phyloP scores from a whole-genome alignment of 64 coral and sea anemone species.

The Montipora capricornis region DNA sequence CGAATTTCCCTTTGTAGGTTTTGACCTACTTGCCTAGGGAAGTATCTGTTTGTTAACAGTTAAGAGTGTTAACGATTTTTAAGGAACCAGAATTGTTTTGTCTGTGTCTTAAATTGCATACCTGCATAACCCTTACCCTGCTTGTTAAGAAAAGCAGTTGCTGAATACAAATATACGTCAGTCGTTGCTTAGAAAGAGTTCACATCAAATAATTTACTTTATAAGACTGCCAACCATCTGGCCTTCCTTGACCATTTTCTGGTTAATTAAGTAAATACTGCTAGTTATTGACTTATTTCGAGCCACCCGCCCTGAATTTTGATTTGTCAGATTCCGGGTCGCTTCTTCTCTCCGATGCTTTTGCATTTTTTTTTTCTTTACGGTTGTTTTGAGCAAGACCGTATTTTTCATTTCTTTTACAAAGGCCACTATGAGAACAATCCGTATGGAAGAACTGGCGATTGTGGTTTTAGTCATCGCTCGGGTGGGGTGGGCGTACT shows the following conservation, averaged over 20 bases:
- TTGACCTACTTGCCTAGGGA: neutral
- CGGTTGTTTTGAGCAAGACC: neutral
- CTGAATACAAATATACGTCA: neutral
- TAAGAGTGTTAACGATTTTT: neutral
- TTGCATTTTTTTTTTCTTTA: no score
- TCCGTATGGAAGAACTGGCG: neutral
- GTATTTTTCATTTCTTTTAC: neutral
- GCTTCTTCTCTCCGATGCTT: no score
- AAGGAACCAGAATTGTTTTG: neutral
- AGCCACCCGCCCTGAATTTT: neutral
- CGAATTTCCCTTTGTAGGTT: neutral
- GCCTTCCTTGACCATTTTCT: neutral
- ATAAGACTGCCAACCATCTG: neutral
- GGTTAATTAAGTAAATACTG: neutral
- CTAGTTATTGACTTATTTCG: neutral
- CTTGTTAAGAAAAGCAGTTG: neutral
- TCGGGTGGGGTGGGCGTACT: neutral
- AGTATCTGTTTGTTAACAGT: neutral
- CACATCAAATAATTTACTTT: neutral
- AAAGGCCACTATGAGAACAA: conserved; percentile 3
- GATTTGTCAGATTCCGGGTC: neutral
- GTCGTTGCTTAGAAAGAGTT: neutral
- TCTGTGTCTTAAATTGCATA: neutral
- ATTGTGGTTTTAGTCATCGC: neutral
- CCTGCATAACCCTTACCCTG: no score